Conservation (phyloP, 2,113 vertebrate species). For the Corythornis madagascariensis region DNA sequence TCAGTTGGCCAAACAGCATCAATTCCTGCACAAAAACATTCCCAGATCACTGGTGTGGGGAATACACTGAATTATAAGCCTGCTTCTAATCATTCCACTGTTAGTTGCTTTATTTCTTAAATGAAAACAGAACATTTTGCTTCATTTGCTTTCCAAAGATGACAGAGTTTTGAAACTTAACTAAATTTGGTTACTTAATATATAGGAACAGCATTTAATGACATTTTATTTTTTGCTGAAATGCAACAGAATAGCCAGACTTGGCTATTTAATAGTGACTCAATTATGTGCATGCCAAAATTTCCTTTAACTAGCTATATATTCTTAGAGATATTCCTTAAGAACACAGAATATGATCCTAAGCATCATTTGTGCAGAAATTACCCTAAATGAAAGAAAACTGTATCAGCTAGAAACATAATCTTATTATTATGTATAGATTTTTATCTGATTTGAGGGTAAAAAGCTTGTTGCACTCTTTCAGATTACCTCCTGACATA, state of each 20-base stretch:
- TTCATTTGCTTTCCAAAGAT: neutral
- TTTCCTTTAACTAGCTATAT: neutral
- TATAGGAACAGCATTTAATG: neutral
- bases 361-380: neutral
- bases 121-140: neutral
- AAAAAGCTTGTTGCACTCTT: neutral
- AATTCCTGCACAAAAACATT: no score
- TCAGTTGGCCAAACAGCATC: neutral
- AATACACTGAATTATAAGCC: rapidly evolving
- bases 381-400: neutral
- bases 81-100: neutral
- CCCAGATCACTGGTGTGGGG: neutral
- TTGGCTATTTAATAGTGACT: neutral
- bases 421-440: neutral
- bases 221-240: neutral
- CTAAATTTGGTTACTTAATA: neutral
- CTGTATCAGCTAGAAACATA: neutral
- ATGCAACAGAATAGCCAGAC: neutral
- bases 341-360: neutral
- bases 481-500: neutral
- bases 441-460: neutral
- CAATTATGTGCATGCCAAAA: neutral
- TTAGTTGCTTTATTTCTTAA: neutral
- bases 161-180: neutral
- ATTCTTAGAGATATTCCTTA: neutral